Base-by-base conservation (phyloP, 1,140 invertebrate genomes). In the Xylocopa sonorina region DNA sequence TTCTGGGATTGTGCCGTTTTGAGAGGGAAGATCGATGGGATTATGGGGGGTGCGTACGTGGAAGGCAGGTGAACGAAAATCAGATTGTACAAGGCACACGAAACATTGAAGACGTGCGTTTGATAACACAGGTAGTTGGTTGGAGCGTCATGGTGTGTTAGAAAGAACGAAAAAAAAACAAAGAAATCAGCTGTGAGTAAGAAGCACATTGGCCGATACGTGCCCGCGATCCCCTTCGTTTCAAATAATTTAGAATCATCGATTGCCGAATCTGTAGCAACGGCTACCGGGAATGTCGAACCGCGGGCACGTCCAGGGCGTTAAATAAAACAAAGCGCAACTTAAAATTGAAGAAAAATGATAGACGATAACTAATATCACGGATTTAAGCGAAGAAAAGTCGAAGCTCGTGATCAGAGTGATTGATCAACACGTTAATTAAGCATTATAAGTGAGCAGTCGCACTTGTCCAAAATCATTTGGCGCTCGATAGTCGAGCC, bases 141-240 rank as follows among this genome's bases (percentile, higher is more conserved):
- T 53, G 73, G 84, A 80, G 69, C 55, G 83, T 87, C 86, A 78
- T 86, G 86, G 68, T 67, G 80, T 81, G 87, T 91, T 91, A 91
- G 81, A 89, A 84, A 89, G 83, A 91, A 89, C 87, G 81, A 91
- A 88, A 87, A 89, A 87, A 82, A 89, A 90, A 89, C 82, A 90
- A 83, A 90, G 87, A 92, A 91, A 88, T 88, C 71, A 87, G 80
- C 83, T 80, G 88, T 92, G 78, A 92, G 89, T 90, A 92, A 86
- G 73, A 92, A 93, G 91, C 91, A 86, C 86, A 86, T 88, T 89
- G 80, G 88, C 82, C 68, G 81, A 79, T 14, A 34, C 74, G 83
- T 81, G 81, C 81, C 73, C 78, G 86, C 87, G 82, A 79, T 80
- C 83, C 88, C 73, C 77, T 48, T 32, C 1, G 24, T 10, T 18